phyloP scores from a whole-genome alignment of 2,888 invertebrate genomes.

The Sinotaia quadrata region DNA sequence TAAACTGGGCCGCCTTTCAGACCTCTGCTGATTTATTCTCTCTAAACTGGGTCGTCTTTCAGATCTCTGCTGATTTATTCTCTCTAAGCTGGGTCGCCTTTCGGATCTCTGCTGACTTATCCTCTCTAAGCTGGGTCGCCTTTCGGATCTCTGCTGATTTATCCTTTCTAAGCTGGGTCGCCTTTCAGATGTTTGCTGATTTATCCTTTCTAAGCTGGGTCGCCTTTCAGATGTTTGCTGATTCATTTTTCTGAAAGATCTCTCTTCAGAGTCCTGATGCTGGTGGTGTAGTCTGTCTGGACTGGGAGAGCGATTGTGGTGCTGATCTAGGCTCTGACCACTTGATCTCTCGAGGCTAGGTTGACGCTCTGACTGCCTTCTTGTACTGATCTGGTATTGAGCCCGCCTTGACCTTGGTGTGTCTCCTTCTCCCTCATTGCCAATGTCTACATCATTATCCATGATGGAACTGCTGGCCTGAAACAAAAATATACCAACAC shows the following conservation, averaged over 20 bases:
- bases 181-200: background rate
- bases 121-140: slow-evolving; percentile 1
- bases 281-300: background rate
- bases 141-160: slow-evolving; percentile 4
- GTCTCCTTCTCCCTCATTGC: background rate
- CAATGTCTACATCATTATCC: too few relatives aligned
- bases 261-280: too few relatives aligned
- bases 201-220: background rate
- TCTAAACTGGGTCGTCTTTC: slow-evolving; percentile 20
- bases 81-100: slow-evolving; percentile 13
- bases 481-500: too few relatives aligned
- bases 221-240: background rate
- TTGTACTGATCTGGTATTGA: background rate
- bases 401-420: slow-evolving; percentile 12
- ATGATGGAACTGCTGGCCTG: too few relatives aligned
- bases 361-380: background rate
- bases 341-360: background rate
- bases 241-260: too few relatives aligned
- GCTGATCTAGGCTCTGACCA: background rate
- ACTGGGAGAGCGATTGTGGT: too few relatives aligned
- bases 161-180: slow-evolving; percentile 5
- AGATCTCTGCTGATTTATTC: background rate
- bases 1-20: background rate
- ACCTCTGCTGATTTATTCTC: background rate
- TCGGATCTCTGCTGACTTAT: background rate